phyloP scores from a whole-genome alignment of 2,888 invertebrate species.

The Anodontia alba region DNA sequence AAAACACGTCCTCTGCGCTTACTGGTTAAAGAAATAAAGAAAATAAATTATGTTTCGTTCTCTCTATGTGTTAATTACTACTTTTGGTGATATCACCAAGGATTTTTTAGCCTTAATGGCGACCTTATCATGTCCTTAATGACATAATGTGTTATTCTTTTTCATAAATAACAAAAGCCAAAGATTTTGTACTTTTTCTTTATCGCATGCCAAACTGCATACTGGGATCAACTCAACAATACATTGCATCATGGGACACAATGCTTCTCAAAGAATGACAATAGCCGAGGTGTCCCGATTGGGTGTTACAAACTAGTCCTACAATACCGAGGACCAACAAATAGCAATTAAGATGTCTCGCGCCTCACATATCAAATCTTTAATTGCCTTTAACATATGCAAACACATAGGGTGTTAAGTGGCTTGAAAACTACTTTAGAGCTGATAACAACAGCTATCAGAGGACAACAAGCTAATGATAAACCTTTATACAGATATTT shows the following conservation, averaged over 20 bases:
- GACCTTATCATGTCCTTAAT: constrained; percentile 9
- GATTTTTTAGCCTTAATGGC: neutral
- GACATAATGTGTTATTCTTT: constrained; percentile 13
- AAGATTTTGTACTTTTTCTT: neutral
- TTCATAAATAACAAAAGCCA: constrained; percentile 18
- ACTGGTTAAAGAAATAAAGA: too few species aligned
- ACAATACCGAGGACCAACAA: neutral
- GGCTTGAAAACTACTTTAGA: constrained; percentile 16
- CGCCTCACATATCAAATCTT: neutral
- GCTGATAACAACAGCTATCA: neutral
- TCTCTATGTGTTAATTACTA: too few species aligned
- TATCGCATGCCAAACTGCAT: constrained; percentile 6
- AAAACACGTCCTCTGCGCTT: too few species aligned
- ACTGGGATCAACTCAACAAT: neutral
- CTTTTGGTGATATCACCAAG: too few species aligned
- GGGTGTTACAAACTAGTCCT: neutral
- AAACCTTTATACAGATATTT: neutral
- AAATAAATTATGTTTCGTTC: too few species aligned
- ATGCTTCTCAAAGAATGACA: neutral
- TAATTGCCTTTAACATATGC: constrained; percentile 15
- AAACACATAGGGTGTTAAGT: constrained; percentile 20
- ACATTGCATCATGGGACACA: neutral
- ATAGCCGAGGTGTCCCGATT: constrained; percentile 3
- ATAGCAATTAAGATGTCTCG: constrained; percentile 11
- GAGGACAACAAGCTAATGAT: constrained; percentile 5